These are phyloP conservation scores for Alligator sinensis DNA, from an alignment of 2,113 vertebrate species.

Conservation along the genomic window DNA sequence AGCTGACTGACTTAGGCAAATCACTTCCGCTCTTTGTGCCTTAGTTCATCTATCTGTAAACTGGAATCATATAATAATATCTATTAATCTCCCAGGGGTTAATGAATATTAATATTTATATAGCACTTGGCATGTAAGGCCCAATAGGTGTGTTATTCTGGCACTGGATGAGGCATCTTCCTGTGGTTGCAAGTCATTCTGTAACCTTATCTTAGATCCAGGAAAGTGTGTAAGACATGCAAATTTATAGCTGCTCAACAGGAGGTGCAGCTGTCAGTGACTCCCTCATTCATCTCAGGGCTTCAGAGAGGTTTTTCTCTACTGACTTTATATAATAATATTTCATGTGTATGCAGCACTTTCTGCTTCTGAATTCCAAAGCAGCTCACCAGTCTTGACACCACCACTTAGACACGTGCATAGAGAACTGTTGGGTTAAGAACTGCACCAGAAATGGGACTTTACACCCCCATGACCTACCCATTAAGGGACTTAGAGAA, in stretches of 20 bases:
- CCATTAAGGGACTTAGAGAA: not conserved
- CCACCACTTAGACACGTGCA: not conserved
- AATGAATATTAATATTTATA: not conserved
- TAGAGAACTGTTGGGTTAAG: not conserved
- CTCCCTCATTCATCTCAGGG: not conserved
- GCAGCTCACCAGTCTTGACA: not conserved
- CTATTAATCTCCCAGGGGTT: not conserved
- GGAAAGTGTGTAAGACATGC: not conserved
- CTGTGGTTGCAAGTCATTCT: conserved; percentile 10
- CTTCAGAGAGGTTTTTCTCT: not conserved
- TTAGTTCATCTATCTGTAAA: not conserved
- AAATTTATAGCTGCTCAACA: not conserved
- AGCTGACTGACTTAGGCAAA: not conserved
- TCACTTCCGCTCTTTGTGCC: not conserved
- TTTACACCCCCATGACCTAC: not conserved
- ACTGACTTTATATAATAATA: not conserved
- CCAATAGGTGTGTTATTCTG: not conserved
- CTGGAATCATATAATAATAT: not conserved
- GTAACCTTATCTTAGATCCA: not conserved
- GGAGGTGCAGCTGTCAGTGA: not conserved
- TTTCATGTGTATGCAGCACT: not conserved
- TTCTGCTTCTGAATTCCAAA: not conserved
- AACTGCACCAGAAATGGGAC: not conserved
- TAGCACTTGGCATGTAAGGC: accelerated
- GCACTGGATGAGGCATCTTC: not conserved